These are phyloP conservation scores for Brachionus plicatilis DNA, from an alignment of 1,140 invertebrate genomes.

Conservation along the genomic window DNA sequence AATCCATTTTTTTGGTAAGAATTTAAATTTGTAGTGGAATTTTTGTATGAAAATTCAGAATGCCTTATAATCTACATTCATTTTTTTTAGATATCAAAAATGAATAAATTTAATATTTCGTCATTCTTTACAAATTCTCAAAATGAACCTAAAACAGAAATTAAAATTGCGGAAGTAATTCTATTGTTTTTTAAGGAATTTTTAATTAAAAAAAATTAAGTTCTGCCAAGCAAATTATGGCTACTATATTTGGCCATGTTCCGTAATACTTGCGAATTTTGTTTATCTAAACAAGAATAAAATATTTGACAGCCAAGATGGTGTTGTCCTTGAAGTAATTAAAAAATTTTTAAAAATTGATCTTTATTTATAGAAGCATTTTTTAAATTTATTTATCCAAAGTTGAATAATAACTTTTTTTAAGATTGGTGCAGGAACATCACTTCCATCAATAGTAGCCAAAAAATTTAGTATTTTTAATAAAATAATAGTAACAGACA, in stretches of 20 bases:
- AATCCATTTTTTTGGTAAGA: no score
- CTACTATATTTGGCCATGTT: slow-evolving; percentile 24
- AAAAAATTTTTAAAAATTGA: no score
- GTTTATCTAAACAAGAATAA: not conserved
- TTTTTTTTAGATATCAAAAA: not conserved
- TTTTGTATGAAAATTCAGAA: no score
- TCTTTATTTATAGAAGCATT: no score
- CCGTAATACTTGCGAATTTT: not conserved
- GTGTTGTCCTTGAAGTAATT: not conserved
- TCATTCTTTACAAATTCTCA: not conserved
- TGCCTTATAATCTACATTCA: no score
- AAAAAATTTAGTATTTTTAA: not conserved
- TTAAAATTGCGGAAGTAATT: slow-evolving; percentile 22
- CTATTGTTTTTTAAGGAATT: not conserved
- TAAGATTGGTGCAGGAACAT: not conserved
- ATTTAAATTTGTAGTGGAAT: no score
- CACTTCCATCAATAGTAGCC: not conserved
- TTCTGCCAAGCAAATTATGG: slow-evolving; percentile 22
- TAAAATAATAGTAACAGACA: not conserved
- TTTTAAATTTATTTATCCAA: no score
- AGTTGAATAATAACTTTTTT: not conserved
- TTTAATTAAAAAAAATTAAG: not conserved
- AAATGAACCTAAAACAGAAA: not conserved
- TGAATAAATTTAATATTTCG: not conserved
- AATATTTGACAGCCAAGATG: not conserved